Evolutionary conservation across 1,140 invertebrate species (phyloP), one percentile per base, ranked within the genome.

Genomic region (Hermetia illucens): DNA sequence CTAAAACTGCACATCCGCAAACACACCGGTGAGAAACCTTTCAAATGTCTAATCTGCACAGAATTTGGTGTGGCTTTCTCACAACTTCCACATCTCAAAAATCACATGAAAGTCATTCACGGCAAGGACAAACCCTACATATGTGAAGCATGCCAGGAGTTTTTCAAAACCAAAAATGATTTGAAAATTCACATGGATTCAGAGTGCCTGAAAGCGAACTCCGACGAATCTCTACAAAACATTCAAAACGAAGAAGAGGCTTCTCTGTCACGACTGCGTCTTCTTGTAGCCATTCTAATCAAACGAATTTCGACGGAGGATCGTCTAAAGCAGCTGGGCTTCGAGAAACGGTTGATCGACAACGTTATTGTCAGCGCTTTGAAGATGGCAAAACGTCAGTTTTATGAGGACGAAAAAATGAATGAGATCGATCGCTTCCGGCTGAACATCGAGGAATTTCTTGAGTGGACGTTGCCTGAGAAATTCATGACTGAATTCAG

Each of bases 1-100:
- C 60, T 87, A 4, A 83, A 83, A 58, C 58, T 84, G 10, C 83
- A 87, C 51, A 76, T 77, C 3, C 64, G 81, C 17, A 69, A 80
- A 9, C 80, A 85, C 47, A 82, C 79, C 1, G 57, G 86, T 0
- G 83, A 89, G 51, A 81, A 86, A 47, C 86, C 87, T 0, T 90
- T 88, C 56, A 69, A 67, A 8, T 86, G 82, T 53, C 65, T 71
- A 4, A 60, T 80, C 29, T 85, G 82, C 50, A 54, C 63, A 18
- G 63, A 69, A 27, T 75, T 74, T 39, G 76, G 75, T 18, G 63
- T 75, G n/a, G 71, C 71, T 3, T 85, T 84, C 51, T 77, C 79
- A 0, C 82, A 86, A 50, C 55, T 84, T 34, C 81, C 79, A 10
- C 82, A 84, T 49, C 72, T 82, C 58, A 85, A 83, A 53, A 81